Base-by-base conservation (phyloP, 2,888 invertebrate genomes). In the Oligia latruncula region DNA sequence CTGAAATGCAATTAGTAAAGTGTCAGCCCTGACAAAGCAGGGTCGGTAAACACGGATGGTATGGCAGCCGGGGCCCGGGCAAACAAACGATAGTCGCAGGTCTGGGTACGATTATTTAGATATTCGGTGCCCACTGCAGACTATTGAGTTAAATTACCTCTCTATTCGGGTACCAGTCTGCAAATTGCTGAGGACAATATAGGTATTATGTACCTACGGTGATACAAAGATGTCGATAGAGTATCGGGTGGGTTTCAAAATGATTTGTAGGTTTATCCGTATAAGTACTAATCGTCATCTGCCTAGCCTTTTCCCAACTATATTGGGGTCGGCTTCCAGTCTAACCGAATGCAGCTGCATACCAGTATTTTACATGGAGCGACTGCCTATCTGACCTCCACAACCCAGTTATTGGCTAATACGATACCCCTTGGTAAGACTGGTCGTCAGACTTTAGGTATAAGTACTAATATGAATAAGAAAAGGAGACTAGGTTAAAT, bases 1-100 rank as follows among this genome's bases (percentile, higher is more conserved):
- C 71, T 78, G 74, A 81, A 87, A 84, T 84, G 84, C 87, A 86
- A 86, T 86, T 87, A 86, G 87, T 78, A 84, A 81, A 86, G 76
- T 87, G 87, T 87, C 86, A 84, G n/a, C 76, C 52, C 52, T 80
- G 80, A 78, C 85, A 81, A 81, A 87, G 68, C 81, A 71, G 72
- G 77, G 77, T 87, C 60, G 46, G 73, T 71, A 84, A 84, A 81
- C 84, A 76, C 43, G 58, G 84, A 58, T 43, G 60, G 35, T 80
- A 29, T 74, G 67, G 58, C 46, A 68, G 29, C 55, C 68, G 73
- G 49, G 70, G 11, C 20, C 52, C 49, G 64, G 23, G 55, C 43
- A 80, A 67, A 83, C 87, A 77, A 70, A 67, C 60, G 52, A 40
- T 72, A 52, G 73, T n/a, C 8, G 17, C 15, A 62, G 58, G 60